phyloP scores from a whole-genome alignment of 2,888 invertebrate species.

The Apamea crenata region DNA sequence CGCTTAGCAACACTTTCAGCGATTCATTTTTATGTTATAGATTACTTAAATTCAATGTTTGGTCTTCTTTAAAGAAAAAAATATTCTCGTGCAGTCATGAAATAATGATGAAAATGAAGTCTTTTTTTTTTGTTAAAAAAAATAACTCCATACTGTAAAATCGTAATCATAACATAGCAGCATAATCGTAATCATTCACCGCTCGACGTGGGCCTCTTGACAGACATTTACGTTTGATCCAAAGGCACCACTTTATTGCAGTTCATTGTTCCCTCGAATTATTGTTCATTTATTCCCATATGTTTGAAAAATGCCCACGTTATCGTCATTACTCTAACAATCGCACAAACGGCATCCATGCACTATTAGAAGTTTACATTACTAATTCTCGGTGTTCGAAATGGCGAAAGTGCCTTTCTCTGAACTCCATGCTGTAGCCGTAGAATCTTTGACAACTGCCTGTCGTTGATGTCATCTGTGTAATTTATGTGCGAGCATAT shows the following conservation, averaged over 20 bases:
- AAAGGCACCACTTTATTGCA: conserved; percentile 1
- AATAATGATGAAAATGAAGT: background rate
- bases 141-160: background rate
- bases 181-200: background rate
- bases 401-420: conserved; percentile 65
- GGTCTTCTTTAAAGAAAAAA: background rate
- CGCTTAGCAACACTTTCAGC: no score
- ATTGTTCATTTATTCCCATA: conserved; percentile 27
- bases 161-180: background rate
- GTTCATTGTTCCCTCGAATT: conserved; percentile 21
- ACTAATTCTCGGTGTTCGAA: conserved; percentile 43
- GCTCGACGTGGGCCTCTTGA: no score
- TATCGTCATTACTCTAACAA: conserved; percentile 14
- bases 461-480: conserved; percentile 21
- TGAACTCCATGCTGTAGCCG: conserved; percentile 3
- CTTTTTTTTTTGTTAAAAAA: background rate
- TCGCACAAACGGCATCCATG: conserved; percentile 25
- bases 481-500: conserved; percentile 16
- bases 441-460: conserved; percentile 28
- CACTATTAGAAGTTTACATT: conserved; percentile 46
- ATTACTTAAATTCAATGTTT: background rate
- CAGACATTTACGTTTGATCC: background rate
- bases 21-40: no score
- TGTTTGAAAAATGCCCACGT: conserved; percentile 1
- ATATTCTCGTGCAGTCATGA: background rate